phyloP scores from a whole-genome alignment of 1,140 invertebrate species.

The Heliconius melpomene region DNA sequence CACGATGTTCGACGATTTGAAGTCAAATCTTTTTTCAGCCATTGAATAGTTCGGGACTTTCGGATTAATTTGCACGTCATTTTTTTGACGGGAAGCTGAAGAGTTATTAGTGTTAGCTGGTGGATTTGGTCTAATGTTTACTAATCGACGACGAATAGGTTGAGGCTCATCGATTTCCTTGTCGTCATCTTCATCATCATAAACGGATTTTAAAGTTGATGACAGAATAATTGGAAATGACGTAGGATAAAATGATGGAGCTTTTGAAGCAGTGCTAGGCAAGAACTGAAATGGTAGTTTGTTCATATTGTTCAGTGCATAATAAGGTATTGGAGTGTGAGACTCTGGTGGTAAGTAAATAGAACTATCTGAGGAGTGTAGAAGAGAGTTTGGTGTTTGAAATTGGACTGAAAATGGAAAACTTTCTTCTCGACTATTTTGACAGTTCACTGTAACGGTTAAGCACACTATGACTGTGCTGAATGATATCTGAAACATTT shows the following conservation, averaged over 20 bases:
- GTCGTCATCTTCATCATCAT: constrained; percentile 47
- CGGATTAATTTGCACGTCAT: constrained; percentile 46
- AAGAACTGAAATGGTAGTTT: constrained; percentile 63
- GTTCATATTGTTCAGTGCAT: constrained; percentile 58
- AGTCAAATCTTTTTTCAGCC: neutral
- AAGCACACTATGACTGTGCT: constrained; percentile 43
- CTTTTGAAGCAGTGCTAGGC: constrained; percentile 60
- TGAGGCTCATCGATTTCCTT: constrained; percentile 43
- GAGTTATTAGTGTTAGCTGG: constrained; percentile 42
- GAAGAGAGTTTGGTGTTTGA: constrained; percentile 51
- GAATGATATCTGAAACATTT: constrained; percentile 65
- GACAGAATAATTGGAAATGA: constrained; percentile 60
- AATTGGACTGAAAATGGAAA: constrained; percentile 63
- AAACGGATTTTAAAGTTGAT: constrained; percentile 50
- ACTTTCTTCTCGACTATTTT: constrained; percentile 57
- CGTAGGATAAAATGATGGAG: constrained; percentile 55
- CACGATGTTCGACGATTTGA: neutral
- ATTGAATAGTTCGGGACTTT: constrained; percentile 42
- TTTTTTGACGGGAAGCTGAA: constrained; percentile 51
- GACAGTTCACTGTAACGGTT: constrained; percentile 37
- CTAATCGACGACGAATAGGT: constrained; percentile 26
- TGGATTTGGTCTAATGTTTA: constrained; percentile 5
- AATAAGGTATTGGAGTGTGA: constrained; percentile 67
- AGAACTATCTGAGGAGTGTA: constrained; percentile 61
- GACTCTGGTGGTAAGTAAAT: constrained; percentile 68